phyloP scores from a whole-genome alignment of 2,888 invertebrate genomes.

The Eurois occulta region DNA sequence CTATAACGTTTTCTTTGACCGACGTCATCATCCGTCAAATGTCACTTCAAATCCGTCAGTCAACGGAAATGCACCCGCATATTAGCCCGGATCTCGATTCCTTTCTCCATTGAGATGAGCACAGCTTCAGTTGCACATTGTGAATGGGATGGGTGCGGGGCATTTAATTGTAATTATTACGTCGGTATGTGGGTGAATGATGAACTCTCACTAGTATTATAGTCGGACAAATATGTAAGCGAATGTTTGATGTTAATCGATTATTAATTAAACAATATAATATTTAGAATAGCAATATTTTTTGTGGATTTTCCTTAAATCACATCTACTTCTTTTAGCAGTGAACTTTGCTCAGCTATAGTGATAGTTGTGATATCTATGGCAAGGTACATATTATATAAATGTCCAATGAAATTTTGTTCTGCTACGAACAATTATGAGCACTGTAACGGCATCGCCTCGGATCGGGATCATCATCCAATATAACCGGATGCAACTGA shows the following conservation, averaged over 20 bases:
- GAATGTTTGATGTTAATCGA: conserved; percentile 4
- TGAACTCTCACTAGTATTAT: conserved; percentile 52
- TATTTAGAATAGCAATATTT: background rate
- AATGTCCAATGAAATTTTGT: too few species aligned
- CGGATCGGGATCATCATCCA: too few species aligned
- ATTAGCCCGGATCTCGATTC: conserved; percentile 56
- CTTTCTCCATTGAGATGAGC: conserved; percentile 68
- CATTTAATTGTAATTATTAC: conserved; percentile 56
- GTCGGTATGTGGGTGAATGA: conserved; percentile 35
- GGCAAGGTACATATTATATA: background rate
- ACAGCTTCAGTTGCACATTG: conserved; percentile 59
- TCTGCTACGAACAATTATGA: too few species aligned
- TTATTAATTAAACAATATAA: conserved; percentile 4
- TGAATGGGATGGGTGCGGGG: conserved; percentile 65
- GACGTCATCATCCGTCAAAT: background rate
- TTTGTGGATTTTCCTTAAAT: background rate
- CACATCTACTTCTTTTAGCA: background rate
- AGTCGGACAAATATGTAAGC: conserved; percentile 11
- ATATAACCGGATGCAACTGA: background rate
- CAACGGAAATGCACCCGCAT: conserved; percentile 40
- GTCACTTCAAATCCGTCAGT: conserved; percentile 15
- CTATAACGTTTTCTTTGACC: background rate
- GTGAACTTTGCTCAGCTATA: background rate
- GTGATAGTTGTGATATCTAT: background rate
- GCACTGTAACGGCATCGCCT: too few species aligned